These are phyloP conservation scores for Equus przewalskii DNA, from an alignment of 2,113 vertebrate genomes.

Conservation along the genomic window DNA sequence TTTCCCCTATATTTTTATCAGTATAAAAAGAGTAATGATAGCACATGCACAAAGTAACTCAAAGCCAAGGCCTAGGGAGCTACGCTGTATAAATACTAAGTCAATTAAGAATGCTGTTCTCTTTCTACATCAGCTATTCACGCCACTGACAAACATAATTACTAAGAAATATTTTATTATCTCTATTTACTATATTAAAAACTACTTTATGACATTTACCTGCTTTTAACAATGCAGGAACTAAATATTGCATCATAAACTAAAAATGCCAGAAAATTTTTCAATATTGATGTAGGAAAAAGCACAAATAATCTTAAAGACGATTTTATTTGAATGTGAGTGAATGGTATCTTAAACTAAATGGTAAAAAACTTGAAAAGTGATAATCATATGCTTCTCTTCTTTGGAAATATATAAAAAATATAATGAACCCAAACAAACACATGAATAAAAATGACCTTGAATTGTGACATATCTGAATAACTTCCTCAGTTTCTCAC, in stretches of 20 bases:
- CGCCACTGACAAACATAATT: background rate
- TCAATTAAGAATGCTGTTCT: background rate
- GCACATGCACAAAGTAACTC: background rate
- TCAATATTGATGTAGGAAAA: background rate
- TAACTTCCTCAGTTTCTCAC: slow-evolving; percentile 48
- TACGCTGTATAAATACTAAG: slow-evolving; percentile 6
- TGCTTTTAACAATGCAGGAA: background rate
- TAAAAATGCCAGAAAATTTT: background rate
- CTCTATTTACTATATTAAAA: slow-evolving; percentile 18
- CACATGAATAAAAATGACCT: slow-evolving; percentile 42
- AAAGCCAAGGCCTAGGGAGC: background rate
- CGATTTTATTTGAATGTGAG: background rate
- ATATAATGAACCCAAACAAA: background rate
- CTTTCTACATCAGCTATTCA: background rate
- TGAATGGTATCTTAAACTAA: slow-evolving; percentile 19
- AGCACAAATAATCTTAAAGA: slow-evolving; percentile 3
- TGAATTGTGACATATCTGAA: background rate
- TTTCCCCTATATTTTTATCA: background rate
- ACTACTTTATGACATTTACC: background rate
- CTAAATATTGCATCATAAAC: background rate
- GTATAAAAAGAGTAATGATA: background rate
- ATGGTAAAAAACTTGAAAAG: background rate
- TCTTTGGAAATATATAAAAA: slow-evolving; percentile 33
- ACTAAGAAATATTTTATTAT: background rate
- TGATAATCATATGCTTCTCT: background rate